Base-by-base conservation (phyloP, 2,888 invertebrate species). In the Leptogaster cylindrica region DNA sequence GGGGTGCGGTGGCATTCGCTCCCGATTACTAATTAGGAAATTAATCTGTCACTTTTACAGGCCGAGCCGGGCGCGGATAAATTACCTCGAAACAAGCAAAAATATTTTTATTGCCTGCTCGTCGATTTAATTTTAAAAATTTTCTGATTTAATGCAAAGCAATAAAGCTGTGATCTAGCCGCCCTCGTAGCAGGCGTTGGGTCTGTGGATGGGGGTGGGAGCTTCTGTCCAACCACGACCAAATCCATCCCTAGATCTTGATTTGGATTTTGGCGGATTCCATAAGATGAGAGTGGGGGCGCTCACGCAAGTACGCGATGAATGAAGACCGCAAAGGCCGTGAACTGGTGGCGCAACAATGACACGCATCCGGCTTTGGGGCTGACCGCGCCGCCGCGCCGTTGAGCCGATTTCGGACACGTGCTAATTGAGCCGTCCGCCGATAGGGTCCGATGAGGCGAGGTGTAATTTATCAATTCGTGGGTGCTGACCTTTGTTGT, bases 31-130 rank as follows among this genome's bases (percentile, higher is more conserved):
- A 72, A 72, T 72, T 72, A 72, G 70, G 72, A 71, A 71, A 72
- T 71, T 71, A 72, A 72, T 71, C 73, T 71, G 71, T 73, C 73
- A 71, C 68, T 71, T 70, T 71, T 71, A 70, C 70, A 68, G 67
- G 68, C 70, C 64, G 66, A 66, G 8, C 44, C 41, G 44, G 61
- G 44, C 51, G 46, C 55, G 68, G 52, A 68, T 68, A 69, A 69
- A 66, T 69, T 69, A 69, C 55, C 55, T 41, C 64, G 52, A 55
- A 64, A 44, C 63, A 66, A 44, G 55, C 46, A 61, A 55, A 66
- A 66, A 66, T 66, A 66, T 69, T 68, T 46, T 68, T 68, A 68
- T 68, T 61, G 28, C 44, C 44, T 8, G 61, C 20, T 61, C 61
- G 68, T 55, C 36, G 55, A 39, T 55, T 33, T 55, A 55, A 55